Conservation (phyloP, 2,797 vertebrate species). For the Manis crassicaudata region DNA sequence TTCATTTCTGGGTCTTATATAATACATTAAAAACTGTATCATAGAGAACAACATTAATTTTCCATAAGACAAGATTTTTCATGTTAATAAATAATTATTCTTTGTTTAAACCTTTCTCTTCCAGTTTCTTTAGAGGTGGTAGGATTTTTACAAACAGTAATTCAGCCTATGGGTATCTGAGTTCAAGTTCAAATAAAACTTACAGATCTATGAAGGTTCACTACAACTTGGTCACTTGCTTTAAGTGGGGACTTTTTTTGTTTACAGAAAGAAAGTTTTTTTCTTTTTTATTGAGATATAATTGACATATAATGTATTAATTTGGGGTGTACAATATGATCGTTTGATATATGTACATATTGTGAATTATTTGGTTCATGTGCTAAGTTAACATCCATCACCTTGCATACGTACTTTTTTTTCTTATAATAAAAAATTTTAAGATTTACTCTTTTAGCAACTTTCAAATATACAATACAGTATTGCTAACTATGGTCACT, state of each 20-base stretch:
- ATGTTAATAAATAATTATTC: neutral
- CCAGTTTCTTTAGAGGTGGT: slow-evolving; percentile 40
- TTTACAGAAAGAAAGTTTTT: neutral
- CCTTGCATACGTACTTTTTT: neutral
- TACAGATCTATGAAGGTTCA: neutral
- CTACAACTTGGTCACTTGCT: neutral
- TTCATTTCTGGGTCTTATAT: slow-evolving; percentile 1
- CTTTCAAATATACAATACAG: neutral
- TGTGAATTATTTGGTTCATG: neutral
- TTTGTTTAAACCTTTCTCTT: neutral
- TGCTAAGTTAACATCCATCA: neutral
- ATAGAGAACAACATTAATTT: neutral
- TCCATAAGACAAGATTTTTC: neutral
- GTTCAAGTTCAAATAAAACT: slow-evolving; percentile 9
- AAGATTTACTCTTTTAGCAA: slow-evolving; percentile 1
- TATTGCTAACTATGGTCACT: neutral
- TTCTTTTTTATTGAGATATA: neutral
- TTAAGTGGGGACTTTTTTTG: neutral
- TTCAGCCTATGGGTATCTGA: neutral
- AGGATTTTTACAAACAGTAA: neutral
- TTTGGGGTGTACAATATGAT: slow-evolving; percentile 3
- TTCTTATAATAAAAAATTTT: neutral
- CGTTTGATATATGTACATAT: neutral
- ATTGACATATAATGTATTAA: neutral
- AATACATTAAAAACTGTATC: neutral